Conservation (phyloP, 1,140 invertebrate genomes). For the Chlorops oryzae region DNA sequence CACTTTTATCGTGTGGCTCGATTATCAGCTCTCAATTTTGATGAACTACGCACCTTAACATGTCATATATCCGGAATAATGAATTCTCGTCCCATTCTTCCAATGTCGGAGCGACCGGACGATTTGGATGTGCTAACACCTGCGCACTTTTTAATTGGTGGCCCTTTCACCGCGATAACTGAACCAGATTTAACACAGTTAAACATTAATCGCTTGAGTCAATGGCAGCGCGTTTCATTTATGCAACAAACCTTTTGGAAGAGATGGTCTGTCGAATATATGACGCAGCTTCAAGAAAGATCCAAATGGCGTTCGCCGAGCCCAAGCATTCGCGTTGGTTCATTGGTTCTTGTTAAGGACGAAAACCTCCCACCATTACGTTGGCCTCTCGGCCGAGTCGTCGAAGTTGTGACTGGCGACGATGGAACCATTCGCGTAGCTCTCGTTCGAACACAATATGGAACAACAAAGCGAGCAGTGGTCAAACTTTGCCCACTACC, state of each 20-base stretch:
- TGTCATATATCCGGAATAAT: constrained; percentile 14
- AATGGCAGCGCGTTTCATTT: constrained; percentile 5
- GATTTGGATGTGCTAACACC: constrained; percentile 10
- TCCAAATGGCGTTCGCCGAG: neutral
- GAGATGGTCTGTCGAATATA: constrained; percentile 3
- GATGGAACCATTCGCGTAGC: constrained; percentile 6
- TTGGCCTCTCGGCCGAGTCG: constrained; percentile 5
- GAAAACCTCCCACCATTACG: constrained; percentile 7
- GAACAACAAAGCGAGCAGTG: neutral
- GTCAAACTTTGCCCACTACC: constrained; percentile 4
- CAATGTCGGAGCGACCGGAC: constrained; percentile 3
- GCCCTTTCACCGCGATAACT: constrained; percentile 24
- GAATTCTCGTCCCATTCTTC: constrained; percentile 9
- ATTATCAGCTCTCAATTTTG: constrained; percentile 3
- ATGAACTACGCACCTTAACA: constrained; percentile 20
- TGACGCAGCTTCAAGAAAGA: constrained; percentile 3
- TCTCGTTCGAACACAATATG: neutral
- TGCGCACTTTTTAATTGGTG: constrained; percentile 15
- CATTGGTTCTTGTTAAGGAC: constrained; percentile 9
- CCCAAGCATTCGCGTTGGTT: neutral
- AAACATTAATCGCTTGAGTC: constrained; percentile 5
- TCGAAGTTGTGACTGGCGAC: neutral
- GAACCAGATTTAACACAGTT: constrained; percentile 18
- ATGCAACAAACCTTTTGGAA: constrained; percentile 14
- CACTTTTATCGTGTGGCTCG: constrained; percentile 8